Percentiles rank a stretch among this genome's conserved stretches.
phyloP scores from a whole-genome alignment of 2,888 invertebrate genomes.

The Apamea epomidion region DNA sequence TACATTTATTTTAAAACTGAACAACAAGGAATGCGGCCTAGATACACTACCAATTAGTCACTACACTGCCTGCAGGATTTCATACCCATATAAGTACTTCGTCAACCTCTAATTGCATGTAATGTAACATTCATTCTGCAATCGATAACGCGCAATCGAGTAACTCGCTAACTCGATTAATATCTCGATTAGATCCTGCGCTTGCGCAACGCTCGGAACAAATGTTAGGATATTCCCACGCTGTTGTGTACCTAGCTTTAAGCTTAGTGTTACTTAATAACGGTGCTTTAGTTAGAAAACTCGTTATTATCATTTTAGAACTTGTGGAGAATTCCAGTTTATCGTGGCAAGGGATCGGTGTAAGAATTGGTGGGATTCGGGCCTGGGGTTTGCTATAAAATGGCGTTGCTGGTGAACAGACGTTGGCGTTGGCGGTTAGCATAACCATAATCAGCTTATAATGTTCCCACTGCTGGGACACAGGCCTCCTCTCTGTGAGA shows the following conservation, averaged over 20 bases:
- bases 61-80: constrained; percentile 15
- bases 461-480: no score
- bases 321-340: constrained; percentile 15
- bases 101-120: constrained; percentile 63
- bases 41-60: constrained; percentile 9
- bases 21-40: constrained; percentile 1
- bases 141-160: constrained; percentile 64
- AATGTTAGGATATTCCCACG: constrained; percentile 78
- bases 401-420: background rate
- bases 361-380: constrained; percentile 29
- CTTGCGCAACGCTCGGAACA: constrained; percentile 67
- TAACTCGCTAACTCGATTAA: constrained; percentile 60
- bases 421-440: background rate
- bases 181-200: constrained; percentile 72
- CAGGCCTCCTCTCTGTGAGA: background rate
- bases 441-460: background rate
- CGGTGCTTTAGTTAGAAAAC: constrained; percentile 49
- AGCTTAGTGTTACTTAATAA: constrained; percentile 40
- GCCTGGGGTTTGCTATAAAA: background rate
- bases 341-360: constrained; percentile 21
- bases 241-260: constrained; percentile 39
- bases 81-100: constrained; percentile 34
- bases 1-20: background rate
- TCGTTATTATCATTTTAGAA: constrained; percentile 46
- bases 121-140: constrained; percentile 58